phyloP scores from a whole-genome alignment of 1,140 invertebrate species.

The Lucilia sericata region DNA sequence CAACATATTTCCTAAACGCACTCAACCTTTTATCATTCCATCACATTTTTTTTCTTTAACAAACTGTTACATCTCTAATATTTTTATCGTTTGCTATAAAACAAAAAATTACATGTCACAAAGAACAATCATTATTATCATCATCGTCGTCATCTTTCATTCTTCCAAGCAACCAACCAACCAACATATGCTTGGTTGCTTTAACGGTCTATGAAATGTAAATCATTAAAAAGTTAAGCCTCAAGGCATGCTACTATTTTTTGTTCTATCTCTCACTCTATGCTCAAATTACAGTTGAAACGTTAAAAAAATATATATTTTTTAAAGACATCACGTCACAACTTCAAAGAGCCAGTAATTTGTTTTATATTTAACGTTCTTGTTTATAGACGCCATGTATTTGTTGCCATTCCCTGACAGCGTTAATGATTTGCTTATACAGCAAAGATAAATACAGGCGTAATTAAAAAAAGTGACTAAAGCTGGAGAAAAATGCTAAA shows the following conservation, averaged over 20 bases:
- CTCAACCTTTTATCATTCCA: not conserved
- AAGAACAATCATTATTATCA: not conserved
- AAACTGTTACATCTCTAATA: not conserved
- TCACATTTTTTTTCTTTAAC: not conserved
- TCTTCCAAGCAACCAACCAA: not conserved
- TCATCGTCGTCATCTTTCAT: not conserved
- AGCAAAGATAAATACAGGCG: slow-evolving; percentile 21
- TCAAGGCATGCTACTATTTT: not conserved
- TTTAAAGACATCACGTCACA: not conserved
- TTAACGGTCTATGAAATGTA: slow-evolving; percentile 20
- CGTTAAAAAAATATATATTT: not conserved
- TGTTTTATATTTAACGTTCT: not conserved
- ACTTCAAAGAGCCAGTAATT: slow-evolving; percentile 7
- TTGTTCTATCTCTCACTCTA: not conserved
- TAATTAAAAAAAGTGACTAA: slow-evolving; percentile 12
- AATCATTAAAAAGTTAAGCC: slow-evolving; percentile 19
- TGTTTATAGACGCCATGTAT: not conserved
- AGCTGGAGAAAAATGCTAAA: not conserved
- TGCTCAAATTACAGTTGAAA: not conserved
- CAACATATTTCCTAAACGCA: too few species aligned
- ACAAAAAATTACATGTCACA: not conserved
- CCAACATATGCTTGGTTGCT: not conserved
- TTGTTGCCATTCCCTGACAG: not conserved
- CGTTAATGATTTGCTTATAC: slow-evolving; percentile 20
- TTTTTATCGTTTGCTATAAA: not conserved